Conservation (phyloP, 2,888 invertebrate genomes). For the Dryococelus australis region DNA sequence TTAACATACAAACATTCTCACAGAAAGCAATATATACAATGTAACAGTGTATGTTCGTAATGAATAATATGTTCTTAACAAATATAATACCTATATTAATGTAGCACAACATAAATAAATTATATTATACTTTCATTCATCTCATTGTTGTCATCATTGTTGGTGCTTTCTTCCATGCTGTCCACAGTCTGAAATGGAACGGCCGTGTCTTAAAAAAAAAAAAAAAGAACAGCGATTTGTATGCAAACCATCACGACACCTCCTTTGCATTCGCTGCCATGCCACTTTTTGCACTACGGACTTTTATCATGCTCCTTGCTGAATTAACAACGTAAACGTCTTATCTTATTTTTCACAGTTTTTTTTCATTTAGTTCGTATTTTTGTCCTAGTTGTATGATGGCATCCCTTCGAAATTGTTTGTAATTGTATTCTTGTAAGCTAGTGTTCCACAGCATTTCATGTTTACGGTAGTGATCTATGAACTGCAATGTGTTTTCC, state of each 20-base stretch:
- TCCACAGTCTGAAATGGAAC: too few species aligned
- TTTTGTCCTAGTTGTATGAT: neutral
- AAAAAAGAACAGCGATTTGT: neutral
- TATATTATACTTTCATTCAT: neutral
- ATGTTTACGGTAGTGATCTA: neutral
- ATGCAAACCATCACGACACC: neutral
- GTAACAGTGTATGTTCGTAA: too few species aligned
- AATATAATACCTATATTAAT: neutral
- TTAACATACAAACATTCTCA: too few species aligned
- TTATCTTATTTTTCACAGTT: neutral
- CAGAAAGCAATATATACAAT: too few species aligned
- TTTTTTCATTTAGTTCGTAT: neutral
- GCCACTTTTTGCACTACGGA: neutral
- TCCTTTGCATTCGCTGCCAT: neutral
- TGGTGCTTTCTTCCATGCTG: neutral
- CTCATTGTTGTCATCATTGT: neutral
- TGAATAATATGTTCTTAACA: neutral
- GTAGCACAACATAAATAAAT: neutral
- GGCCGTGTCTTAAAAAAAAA: too few species aligned
- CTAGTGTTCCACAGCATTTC: neutral
- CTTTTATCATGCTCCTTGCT: neutral
- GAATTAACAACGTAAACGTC: neutral
- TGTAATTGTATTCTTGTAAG: neutral
- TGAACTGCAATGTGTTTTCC: neutral
- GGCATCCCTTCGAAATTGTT: neutral